A percentile compares a stretch with the other conserved stretches of the same genome.
phyloP scores from a whole-genome alignment of 2,113 vertebrate species.

The Mus pahari region DNA sequence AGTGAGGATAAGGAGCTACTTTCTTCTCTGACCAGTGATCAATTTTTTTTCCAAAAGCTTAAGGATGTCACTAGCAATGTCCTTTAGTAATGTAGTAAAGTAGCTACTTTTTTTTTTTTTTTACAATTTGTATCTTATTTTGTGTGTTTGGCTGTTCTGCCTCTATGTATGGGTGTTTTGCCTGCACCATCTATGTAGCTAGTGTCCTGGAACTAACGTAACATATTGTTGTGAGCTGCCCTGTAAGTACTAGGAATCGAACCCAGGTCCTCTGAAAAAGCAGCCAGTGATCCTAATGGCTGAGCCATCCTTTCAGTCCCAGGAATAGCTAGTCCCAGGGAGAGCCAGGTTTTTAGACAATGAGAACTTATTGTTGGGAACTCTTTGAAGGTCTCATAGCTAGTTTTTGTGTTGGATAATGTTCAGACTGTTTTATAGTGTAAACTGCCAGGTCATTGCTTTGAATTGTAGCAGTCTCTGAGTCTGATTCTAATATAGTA shows the following conservation, averaged over 20 bases:
- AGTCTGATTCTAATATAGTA: conserved; percentile 18
- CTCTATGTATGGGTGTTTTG: neutral
- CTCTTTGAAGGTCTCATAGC: conserved; percentile 14
- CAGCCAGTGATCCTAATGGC: neutral
- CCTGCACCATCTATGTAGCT: neutral
- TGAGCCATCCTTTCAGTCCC: neutral
- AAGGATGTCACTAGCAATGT: neutral
- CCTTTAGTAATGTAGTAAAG: neutral
- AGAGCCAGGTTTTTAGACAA: conserved; percentile 10
- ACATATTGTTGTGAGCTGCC: no score
- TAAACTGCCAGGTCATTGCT: neutral
- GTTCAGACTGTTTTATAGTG: neutral
- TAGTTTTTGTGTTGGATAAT: conserved; percentile 35
- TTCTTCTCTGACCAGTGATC: neutral
- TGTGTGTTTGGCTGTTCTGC: neutral
- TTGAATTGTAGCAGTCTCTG: conserved; percentile 2
- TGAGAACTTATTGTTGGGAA: neutral
- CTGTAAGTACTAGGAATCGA: neutral
- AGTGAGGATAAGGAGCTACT: neutral
- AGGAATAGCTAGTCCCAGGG: neutral
- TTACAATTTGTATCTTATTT: neutral
- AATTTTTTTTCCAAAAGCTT: neutral
- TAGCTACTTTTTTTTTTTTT: neutral
- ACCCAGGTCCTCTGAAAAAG: neutral
- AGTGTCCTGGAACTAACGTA: neutral